phyloP scores from a whole-genome alignment of 2,797 vertebrate genomes.

The Enteromius paludinosus region DNA sequence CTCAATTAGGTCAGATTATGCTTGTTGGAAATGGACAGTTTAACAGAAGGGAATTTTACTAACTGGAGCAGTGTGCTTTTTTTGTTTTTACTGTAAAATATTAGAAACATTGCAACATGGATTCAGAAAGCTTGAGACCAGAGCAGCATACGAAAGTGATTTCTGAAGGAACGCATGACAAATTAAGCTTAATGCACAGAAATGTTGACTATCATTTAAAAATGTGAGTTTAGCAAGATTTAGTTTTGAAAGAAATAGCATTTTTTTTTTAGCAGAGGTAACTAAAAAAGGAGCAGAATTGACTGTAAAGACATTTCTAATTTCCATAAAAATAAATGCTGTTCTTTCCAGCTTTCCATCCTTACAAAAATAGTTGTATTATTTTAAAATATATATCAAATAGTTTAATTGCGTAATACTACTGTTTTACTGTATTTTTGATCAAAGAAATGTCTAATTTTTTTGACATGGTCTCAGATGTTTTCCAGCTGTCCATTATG shows the following conservation, averaged over 20 bases:
- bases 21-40: conserved; percentile 15
- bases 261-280: not conserved
- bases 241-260: not conserved
- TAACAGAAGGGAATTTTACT: not conserved
- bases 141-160: not conserved
- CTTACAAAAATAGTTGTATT: not conserved
- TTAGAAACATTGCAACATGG: not conserved
- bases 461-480: not conserved
- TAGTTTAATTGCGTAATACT: not conserved
- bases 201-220: not conserved
- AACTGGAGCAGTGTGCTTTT: not conserved
- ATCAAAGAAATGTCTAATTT: not conserved
- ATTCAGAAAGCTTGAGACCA: not conserved
- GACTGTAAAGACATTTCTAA: not conserved
- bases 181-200: not conserved
- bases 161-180: not conserved
- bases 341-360: not conserved
- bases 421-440: not conserved
- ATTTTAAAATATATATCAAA: not conserved
- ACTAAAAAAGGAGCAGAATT: not conserved
- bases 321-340: not conserved
- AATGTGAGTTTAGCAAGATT: not conserved
- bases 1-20: conserved; percentile 42
- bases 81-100: not conserved
- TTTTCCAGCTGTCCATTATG: not conserved